Conservation (phyloP, 2,113 vertebrate species). For the Candoia aspera region DNA sequence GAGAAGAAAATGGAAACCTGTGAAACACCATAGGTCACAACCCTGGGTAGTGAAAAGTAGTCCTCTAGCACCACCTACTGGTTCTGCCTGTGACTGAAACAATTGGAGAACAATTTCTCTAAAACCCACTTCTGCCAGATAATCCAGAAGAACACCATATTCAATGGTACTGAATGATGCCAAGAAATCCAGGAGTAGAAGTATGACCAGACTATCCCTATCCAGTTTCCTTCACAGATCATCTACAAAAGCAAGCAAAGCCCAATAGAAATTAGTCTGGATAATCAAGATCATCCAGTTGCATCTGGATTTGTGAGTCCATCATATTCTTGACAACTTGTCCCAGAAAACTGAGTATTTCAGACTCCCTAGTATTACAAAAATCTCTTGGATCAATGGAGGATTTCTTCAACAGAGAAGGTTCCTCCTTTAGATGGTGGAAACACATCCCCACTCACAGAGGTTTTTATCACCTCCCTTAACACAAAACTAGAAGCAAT, state of each 20-base stretch:
- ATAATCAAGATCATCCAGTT: neutral
- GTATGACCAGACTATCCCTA: neutral
- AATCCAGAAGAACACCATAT: neutral
- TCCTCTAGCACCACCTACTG: neutral
- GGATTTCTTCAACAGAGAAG: neutral
- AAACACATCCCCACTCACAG: neutral
- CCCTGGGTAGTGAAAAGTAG: neutral
- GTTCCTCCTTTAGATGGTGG: neutral
- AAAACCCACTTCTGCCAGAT: neutral
- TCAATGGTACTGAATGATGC: neutral
- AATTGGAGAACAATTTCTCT: neutral
- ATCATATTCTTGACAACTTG: neutral
- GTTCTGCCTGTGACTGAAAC: neutral
- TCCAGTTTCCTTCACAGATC: neutral
- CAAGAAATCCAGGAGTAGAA: neutral
- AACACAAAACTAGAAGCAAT: neutral
- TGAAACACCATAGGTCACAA: neutral
- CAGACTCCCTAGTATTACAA: neutral
- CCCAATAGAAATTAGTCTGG: neutral
- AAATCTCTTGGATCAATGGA: neutral
- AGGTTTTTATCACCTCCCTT: neutral
- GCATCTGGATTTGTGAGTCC: neutral
- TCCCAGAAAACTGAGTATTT: neutral
- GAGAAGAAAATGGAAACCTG: neutral
- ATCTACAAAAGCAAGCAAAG: neutral